A percentile compares a stretch with the other conserved stretches of the same genome.
phyloP scores from a whole-genome alignment of 2,113 vertebrate genomes.

The Alligator mississippiensis region DNA sequence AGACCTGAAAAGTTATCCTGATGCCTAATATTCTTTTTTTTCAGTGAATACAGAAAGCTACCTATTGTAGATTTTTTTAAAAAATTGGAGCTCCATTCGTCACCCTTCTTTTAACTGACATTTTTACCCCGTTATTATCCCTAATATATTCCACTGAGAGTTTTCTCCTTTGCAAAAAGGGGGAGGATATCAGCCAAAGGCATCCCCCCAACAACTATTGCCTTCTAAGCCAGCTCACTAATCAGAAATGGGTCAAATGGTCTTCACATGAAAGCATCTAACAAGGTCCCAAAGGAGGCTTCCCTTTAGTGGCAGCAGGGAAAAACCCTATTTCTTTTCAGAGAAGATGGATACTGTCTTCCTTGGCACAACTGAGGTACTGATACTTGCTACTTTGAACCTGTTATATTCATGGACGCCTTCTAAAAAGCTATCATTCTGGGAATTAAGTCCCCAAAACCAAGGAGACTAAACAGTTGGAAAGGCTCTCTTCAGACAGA shows the following conservation, averaged over 20 bases:
- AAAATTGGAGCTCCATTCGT: conserved; percentile 62
- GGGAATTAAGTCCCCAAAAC: conserved; percentile 63
- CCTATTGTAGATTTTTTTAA: conserved; percentile 45
- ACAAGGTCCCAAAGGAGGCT: conserved; percentile 83
- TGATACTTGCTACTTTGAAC: conserved; percentile 76
- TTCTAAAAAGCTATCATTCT: conserved; percentile 61
- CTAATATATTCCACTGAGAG: conserved; percentile 84
- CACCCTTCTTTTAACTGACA: conserved; percentile 70
- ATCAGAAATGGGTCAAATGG: conserved; percentile 84
- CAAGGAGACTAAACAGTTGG: conserved; percentile 16
- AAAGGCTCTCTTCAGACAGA: not conserved
- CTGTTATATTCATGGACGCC: conserved; percentile 49
- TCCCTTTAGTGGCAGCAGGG: conserved; percentile 76
- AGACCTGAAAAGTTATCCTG: not conserved
- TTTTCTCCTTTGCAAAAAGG: conserved; percentile 70
- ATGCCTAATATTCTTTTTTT: not conserved
- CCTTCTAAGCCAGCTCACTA: conserved; percentile 77
- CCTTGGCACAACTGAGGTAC: conserved; percentile 54
- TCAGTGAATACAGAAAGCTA: conserved; percentile 19
- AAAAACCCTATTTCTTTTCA: conserved; percentile 76
- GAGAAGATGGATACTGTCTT: conserved; percentile 62
- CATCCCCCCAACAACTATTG: conserved; percentile 71
- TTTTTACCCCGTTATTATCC: conserved; percentile 80
- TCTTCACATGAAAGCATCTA: conserved; percentile 84
- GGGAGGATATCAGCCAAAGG: conserved; percentile 73